Conservation (phyloP, 2,797 vertebrate species). For the Alauda arvensis region DNA sequence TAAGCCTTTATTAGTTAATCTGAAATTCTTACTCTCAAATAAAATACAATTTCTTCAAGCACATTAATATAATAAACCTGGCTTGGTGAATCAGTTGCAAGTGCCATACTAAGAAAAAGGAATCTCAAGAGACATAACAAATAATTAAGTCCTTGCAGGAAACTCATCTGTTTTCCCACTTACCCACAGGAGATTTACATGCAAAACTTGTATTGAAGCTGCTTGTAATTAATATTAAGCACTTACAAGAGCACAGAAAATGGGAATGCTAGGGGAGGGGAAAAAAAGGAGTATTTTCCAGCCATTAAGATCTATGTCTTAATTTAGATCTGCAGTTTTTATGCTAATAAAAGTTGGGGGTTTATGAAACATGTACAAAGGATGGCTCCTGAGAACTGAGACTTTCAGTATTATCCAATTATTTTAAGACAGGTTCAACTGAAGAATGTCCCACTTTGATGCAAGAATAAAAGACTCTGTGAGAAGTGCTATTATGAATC, state of each 20-base stretch:
- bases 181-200: not conserved
- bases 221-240: not conserved
- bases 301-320: not conserved
- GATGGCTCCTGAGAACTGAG: not conserved
- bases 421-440: not conserved
- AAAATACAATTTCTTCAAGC: not conserved
- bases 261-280: rapidly evolving
- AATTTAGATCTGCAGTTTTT: not conserved
- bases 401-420: not conserved
- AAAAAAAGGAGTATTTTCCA: not conserved
- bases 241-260: not conserved
- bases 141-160: not conserved
- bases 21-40: not conserved
- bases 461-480: not conserved
- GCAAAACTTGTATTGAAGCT: not conserved
- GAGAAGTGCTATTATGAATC: not conserved
- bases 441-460: not conserved
- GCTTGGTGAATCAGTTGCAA: not conserved
- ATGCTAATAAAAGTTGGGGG: not conserved
- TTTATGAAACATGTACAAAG: not conserved
- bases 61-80: not conserved
- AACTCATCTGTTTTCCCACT: not conserved
- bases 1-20: not conserved
- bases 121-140: not conserved
- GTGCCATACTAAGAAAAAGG: not conserved